These are phyloP conservation scores for Drosophila bunnanda DNA, from an alignment of 2,888 invertebrate genomes.

Conservation along the genomic window DNA sequence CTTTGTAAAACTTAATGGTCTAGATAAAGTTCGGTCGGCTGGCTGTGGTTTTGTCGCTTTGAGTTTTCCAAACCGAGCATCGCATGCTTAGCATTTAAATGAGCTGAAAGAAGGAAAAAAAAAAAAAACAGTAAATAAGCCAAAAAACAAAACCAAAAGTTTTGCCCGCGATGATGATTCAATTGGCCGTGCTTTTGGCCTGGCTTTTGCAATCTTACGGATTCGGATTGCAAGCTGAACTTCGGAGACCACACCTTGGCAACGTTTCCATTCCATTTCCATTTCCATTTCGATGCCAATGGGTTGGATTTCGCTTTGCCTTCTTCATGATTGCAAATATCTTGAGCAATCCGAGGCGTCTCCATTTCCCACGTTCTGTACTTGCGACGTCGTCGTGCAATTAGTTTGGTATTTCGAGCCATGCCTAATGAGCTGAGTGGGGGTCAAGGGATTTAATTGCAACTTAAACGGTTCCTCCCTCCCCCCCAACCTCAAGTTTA, in stretches of 20 bases:
- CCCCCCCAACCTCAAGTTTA: constrained; percentile 15
- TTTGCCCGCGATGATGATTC: constrained; percentile 67
- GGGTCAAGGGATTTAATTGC: constrained; percentile 45
- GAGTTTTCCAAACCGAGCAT: constrained; percentile 41
- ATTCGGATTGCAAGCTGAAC: constrained; percentile 63
- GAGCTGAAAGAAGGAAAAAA: constrained; percentile 26
- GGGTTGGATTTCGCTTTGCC: constrained; percentile 21
- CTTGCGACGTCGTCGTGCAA: constrained; percentile 44
- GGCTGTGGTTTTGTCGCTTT: constrained; percentile 44
- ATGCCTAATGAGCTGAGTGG: constrained; percentile 37
- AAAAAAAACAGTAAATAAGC: no score
- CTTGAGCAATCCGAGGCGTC: constrained; percentile 71
- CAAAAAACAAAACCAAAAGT: constrained; percentile 22
- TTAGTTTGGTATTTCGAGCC: constrained; percentile 46
- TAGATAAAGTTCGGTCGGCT: constrained; percentile 69
- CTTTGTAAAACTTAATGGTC: constrained; percentile 73
- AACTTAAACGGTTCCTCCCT: constrained; percentile 36
- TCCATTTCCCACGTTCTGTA: constrained; percentile 70
- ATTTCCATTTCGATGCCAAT: constrained; percentile 36
- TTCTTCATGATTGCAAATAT: constrained; percentile 50
- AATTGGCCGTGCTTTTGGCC: constrained; percentile 59
- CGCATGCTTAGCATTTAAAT: constrained; percentile 65
- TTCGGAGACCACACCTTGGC: constrained; percentile 67
- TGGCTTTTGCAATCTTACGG: constrained; percentile 40
- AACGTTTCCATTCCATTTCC: constrained; percentile 54